These are phyloP conservation scores for Salvelinus namaycush DNA, from an alignment of 2,113 vertebrate species.

Conservation along the genomic window DNA sequence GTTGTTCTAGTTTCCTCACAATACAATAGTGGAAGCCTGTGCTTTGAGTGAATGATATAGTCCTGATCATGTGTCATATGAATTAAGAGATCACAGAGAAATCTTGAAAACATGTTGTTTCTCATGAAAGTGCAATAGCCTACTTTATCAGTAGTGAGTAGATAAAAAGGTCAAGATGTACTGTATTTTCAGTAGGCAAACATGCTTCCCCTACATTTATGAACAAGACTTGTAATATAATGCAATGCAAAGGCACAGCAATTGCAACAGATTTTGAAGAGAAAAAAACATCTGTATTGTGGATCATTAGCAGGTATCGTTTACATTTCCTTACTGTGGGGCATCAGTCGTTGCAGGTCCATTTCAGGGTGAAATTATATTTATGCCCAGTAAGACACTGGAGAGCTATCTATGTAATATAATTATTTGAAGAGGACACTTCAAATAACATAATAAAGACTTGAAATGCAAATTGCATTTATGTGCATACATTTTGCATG, in stretches of 20 bases:
- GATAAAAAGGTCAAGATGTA: too few species aligned
- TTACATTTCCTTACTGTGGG: constrained; percentile 25
- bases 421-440: constrained; percentile 72
- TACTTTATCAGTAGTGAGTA: too few species aligned
- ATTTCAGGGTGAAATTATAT: constrained; percentile 47
- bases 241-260: too few species aligned
- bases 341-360: constrained; percentile 24
- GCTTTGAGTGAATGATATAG: background rate
- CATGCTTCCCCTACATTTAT: too few species aligned
- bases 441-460: constrained; percentile 69
- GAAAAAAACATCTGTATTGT: too few species aligned
- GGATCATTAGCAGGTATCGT: background rate
- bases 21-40: background rate
- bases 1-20: constrained; percentile 4
- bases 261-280: too few species aligned
- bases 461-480: constrained; percentile 67
- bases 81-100: background rate
- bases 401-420: constrained; percentile 66
- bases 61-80: background rate
- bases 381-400: constrained; percentile 54
- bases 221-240: too few species aligned
- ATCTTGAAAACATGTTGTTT: background rate
- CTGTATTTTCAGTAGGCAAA: too few species aligned
- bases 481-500: constrained; percentile 50
- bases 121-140: background rate